These are phyloP conservation scores for Paracentrotus lividus DNA, from an alignment of 53 echinoderm and acorn worm species.

Conservation along the genomic window DNA sequence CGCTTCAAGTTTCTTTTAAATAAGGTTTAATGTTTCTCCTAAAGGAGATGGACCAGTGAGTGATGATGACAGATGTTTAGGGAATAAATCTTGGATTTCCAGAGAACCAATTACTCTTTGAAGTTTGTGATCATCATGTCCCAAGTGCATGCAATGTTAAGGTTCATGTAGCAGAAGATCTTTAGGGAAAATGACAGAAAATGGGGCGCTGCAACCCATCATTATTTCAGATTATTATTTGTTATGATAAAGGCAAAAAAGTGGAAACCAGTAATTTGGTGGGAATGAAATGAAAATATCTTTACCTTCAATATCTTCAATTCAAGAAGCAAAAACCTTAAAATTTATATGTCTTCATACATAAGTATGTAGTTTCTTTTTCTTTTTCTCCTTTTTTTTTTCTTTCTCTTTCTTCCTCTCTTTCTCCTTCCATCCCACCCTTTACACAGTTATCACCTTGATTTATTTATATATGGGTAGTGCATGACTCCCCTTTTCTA, in stretches of 20 bases:
- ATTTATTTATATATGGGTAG: not conserved
- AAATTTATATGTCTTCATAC: not conserved
- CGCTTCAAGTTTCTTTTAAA: not conserved
- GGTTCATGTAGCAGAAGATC: not conserved
- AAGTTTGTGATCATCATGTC: not conserved
- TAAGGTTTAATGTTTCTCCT: constrained; percentile 1
- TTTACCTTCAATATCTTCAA: not conserved
- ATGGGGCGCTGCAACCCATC: not conserved
- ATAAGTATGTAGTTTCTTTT: not conserved
- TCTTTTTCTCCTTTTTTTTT: not conserved
- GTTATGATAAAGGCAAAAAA: not conserved
- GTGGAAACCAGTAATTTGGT: not conserved
- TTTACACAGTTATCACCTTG: not conserved
- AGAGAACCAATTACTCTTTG: constrained; percentile 9
- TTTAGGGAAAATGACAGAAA: not conserved
- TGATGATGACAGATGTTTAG: constrained; percentile 33
- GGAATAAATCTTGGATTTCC: not conserved
- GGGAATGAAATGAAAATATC: not conserved
- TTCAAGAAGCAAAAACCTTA: not conserved
- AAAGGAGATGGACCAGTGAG: constrained; percentile 11
- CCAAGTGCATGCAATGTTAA: not conserved
- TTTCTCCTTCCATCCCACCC: no score
- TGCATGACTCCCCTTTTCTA: not conserved
- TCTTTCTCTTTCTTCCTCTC: not conserved
- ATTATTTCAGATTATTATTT: not conserved